phyloP scores from a whole-genome alignment of 2,113 vertebrate species.

The Pygoscelis antarcticus region DNA sequence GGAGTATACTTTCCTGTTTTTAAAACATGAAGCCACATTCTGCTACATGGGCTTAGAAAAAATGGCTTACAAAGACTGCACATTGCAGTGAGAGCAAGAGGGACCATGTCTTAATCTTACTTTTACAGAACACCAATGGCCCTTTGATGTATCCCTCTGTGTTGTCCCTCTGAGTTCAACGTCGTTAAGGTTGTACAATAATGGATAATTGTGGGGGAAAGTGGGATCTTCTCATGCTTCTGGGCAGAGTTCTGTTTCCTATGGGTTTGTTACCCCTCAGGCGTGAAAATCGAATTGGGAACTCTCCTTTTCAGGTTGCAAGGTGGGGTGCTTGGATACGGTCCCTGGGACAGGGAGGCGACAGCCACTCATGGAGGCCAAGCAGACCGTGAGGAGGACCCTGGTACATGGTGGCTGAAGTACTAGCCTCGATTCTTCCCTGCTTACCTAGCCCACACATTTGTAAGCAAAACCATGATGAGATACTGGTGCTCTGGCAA shows the following conservation, averaged over 20 bases:
- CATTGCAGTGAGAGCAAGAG: neutral
- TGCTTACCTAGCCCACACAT: neutral
- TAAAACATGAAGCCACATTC: neutral
- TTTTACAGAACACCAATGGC: neutral
- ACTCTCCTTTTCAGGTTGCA: neutral
- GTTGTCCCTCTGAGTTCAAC: neutral
- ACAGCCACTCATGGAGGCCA: neutral
- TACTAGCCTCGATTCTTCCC: neutral
- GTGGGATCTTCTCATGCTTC: neutral
- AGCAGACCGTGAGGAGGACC: neutral
- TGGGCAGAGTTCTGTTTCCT: neutral
- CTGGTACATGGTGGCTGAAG: neutral
- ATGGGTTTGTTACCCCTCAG: neutral
- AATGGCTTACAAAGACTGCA: neutral
- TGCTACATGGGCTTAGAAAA: neutral
- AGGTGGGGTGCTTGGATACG: neutral
- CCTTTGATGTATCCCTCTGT: neutral
- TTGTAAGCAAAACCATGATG: neutral
- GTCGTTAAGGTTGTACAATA: neutral
- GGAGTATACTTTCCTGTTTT: neutral
- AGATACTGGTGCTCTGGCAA: neutral
- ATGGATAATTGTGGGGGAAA: neutral
- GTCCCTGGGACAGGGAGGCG: neutral
- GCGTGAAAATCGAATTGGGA: neutral
- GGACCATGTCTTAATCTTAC: neutral